A percentile compares a stretch with the other conserved stretches of the same genome.
Conservation (phyloP, 2,113 vertebrate species). For the Austrofundulus limnaeus region DNA sequence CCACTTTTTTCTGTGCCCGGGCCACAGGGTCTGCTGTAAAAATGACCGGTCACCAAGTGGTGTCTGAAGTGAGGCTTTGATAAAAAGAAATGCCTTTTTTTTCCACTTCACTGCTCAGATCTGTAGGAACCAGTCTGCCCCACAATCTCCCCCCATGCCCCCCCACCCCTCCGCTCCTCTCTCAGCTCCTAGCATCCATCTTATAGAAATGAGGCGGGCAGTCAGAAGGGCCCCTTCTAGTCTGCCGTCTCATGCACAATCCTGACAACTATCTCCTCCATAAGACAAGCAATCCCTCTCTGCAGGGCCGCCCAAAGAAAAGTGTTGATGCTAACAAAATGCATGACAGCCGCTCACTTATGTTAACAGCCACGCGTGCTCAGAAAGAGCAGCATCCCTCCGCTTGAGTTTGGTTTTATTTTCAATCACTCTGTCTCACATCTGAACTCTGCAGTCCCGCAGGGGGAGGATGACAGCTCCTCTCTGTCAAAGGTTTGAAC, state of each 20-base stretch:
- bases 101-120: conserved; percentile 55
- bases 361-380: conserved; percentile 59
- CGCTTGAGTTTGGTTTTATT: conserved; percentile 58
- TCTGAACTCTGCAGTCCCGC: conserved; percentile 61
- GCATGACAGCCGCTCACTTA: conserved; percentile 74
- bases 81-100: conserved; percentile 60
- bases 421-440: conserved; percentile 62
- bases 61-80: conserved; percentile 60
- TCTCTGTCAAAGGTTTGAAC: conserved; percentile 63
- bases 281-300: conserved; percentile 67
- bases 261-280: conserved; percentile 72
- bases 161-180: background rate
- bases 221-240: conserved; percentile 37
- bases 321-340: conserved; percentile 76
- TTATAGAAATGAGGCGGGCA: conserved; percentile 54
- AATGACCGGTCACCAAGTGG: conserved; percentile 52
- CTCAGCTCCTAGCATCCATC: conserved; percentile 23
- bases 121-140: conserved; percentile 46
- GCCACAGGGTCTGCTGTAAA: conserved; percentile 45
- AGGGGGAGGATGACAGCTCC: conserved; percentile 36
- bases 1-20: conserved; percentile 20
- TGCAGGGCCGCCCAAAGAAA: conserved; percentile 63
- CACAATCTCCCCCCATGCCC: conserved; percentile 11
- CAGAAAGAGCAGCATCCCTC: conserved; percentile 38
- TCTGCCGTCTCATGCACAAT: conserved; percentile 44